Evolutionary conservation across 2,888 invertebrate genomes (phyloP), one percentile per base, ranked within the genome.

Genomic region (Chalcis sispes): DNA sequence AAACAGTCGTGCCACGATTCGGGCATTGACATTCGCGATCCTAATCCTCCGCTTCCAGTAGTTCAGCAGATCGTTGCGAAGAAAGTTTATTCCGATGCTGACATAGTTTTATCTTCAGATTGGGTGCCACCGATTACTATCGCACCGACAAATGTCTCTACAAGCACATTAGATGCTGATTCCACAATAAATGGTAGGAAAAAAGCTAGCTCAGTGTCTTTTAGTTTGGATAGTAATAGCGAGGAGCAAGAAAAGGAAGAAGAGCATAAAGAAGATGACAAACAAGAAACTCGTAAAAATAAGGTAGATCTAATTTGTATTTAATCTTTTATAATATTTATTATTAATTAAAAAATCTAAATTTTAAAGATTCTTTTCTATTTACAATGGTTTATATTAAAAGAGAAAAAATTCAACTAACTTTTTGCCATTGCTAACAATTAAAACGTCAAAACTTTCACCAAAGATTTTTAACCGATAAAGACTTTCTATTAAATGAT

Each of bases 1-100:
- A 95, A 95, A 89, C 93, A 94, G 83, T 95, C 95, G 83, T 95
- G 95, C 90, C 95, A 96, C 89, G 96, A 96, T 90, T 96, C 96
- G 13, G 96, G 96, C 83, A 96, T 96, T 85, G 96, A 96, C 89
- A 96, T 96, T 83, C 92, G 95, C 83, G 96, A 96, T 86, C 93
- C 94, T 61, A 90, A 88, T 82, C 87, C 88, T 81, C 89, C 88
- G 70, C 85, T 94, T 85, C 91, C 93, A 83, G 90, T 92, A 84
- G 91, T 93, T 80, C 92, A 92, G 78, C 92, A 93, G 48, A 91
- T 92, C 83, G 92, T 90, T 76, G 86, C 92, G 23, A 94, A 93
- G 87, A 93, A 93, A 90, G 93, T 94, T 81, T 96, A 95, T 89
- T 95, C 95, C 86, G 96, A 96, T 89, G 95, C 96, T 74, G 96